A percentile compares a stretch with the other conserved stretches of the same genome.
phyloP scores from a whole-genome alignment of 2,888 invertebrate genomes.

The Gymnosoma rotundatum region DNA sequence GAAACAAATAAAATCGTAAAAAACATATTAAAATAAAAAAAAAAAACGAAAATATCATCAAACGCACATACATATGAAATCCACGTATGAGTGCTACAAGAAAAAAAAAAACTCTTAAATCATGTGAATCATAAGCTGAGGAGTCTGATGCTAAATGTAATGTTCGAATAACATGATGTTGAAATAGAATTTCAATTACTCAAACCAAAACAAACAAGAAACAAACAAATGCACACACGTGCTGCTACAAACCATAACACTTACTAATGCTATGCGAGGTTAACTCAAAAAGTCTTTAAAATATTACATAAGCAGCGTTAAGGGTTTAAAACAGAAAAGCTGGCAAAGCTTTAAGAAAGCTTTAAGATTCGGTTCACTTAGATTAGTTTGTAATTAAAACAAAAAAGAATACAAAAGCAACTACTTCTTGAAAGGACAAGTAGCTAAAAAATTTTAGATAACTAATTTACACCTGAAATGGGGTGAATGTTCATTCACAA shows the following conservation, averaged over 20 bases:
- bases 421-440: too few relatives aligned
- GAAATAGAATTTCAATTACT: slow-evolving; percentile 70
- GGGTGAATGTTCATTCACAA: too few relatives aligned
- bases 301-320: too few relatives aligned
- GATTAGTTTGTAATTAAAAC: too few relatives aligned
- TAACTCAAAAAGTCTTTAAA: background rate
- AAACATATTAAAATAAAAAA: slow-evolving; percentile 27
- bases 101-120: slow-evolving; percentile 3
- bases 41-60: too few relatives aligned
- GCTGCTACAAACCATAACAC: background rate
- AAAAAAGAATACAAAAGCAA: too few relatives aligned
- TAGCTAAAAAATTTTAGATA: too few relatives aligned
- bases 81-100: background rate
- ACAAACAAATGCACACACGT: background rate
- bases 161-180: slow-evolving; percentile 65
- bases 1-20: slow-evolving; percentile 21
- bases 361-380: too few relatives aligned
- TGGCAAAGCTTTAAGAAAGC: too few relatives aligned
- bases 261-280: slow-evolving; percentile 21
- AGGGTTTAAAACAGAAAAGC: too few relatives aligned
- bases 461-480: too few relatives aligned
- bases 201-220: slow-evolving; percentile 41
- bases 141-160: slow-evolving; percentile 45
- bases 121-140: background rate
- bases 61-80: background rate